These are phyloP conservation scores for Speoplatyrhinus poulsoni DNA, from an alignment of 2,113 vertebrate genomes.

Conservation along the genomic window DNA sequence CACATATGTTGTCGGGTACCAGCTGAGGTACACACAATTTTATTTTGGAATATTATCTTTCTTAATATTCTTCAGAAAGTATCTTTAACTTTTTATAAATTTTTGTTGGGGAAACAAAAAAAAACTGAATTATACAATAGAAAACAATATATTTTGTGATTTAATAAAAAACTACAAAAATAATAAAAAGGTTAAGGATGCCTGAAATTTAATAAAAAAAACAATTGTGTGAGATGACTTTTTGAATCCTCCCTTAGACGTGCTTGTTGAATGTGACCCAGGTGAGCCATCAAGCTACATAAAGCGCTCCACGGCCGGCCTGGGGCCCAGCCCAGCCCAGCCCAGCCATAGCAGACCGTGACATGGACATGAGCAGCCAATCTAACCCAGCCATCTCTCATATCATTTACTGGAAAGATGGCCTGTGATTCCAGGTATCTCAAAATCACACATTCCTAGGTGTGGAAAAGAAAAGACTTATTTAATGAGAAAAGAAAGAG, in stretches of 20 bases:
- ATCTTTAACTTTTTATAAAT: neutral
- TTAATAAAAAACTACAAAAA: neutral
- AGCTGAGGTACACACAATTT: slow-evolving; percentile 62
- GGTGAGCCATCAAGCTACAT: slow-evolving; percentile 46
- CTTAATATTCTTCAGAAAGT: neutral
- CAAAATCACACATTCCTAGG: slow-evolving; percentile 60
- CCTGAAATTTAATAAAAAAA: slow-evolving; percentile 10
- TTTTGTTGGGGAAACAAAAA: too few relatives aligned
- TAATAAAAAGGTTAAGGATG: slow-evolving; percentile 53
- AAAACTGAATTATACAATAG: too few relatives aligned
- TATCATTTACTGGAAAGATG: slow-evolving; percentile 75
- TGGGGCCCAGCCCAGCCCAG: slow-evolving; percentile 37
- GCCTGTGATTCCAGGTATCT: slow-evolving; percentile 67
- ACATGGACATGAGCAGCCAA: slow-evolving; percentile 63
- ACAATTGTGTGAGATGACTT: slow-evolving; percentile 18
- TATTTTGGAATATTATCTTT: slow-evolving; percentile 42
- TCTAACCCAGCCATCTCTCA: slow-evolving; percentile 69
- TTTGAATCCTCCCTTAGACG: slow-evolving; percentile 17
- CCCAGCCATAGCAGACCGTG: slow-evolving; percentile 58
- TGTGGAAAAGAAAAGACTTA: slow-evolving; percentile 15
- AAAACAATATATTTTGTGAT: neutral
- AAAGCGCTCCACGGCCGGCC: slow-evolving; percentile 54
- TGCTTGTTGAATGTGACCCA: slow-evolving; percentile 63
- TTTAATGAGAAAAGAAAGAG: neutral
- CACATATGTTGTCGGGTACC: slow-evolving; percentile 71